Base-by-base conservation (phyloP, 2,888 invertebrate species). In the Drosophila koepferae region DNA sequence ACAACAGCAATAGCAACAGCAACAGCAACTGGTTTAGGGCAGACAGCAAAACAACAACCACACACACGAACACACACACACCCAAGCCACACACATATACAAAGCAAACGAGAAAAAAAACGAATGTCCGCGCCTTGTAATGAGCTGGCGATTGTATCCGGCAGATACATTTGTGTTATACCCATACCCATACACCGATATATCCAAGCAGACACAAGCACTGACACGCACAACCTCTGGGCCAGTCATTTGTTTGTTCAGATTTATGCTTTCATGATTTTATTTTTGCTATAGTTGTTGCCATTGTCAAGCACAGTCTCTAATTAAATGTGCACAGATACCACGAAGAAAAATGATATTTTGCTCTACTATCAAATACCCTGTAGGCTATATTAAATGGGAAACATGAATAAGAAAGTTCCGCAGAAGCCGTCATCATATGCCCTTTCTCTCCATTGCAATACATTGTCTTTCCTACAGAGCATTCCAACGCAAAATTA, bases 121-220 rank as follows among this genome's bases (percentile, higher is more conserved):
- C 51, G 58, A 60, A 55, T 59, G 68, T 72, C 67, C 68, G 58
- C 67, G 82, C 56, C 81, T 77, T 80, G 84, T 88, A 86, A 86
- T 86, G 84, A 81, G 82, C 82, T 77, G 81, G 77, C 71, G 89
- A 86, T 86, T 82, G 75, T 84, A 89, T 89, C 82, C 79, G 85
- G 62, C 70, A 84, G 89, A 89, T 82, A 82, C 85, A 80, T 75
- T 80, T 83, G 75, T 80, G 71, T 62, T 64, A 38, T 51, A 61
- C n/a, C n/a, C 70, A 56, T 31, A 38, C 28, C 40, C 40, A 46
- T 51, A 34, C 64, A 54, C 62, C 54, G 9, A 40, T 10, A 40
- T 14, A 38, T 20, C 20, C 16, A 36, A 10, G 16, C 12, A 41
- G 12, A 44, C 16, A 34, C 12, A 43, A 14, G 31, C 20, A 60